Conservation (phyloP, 2,113 vertebrate genomes). For the Sprattus sprattus region DNA sequence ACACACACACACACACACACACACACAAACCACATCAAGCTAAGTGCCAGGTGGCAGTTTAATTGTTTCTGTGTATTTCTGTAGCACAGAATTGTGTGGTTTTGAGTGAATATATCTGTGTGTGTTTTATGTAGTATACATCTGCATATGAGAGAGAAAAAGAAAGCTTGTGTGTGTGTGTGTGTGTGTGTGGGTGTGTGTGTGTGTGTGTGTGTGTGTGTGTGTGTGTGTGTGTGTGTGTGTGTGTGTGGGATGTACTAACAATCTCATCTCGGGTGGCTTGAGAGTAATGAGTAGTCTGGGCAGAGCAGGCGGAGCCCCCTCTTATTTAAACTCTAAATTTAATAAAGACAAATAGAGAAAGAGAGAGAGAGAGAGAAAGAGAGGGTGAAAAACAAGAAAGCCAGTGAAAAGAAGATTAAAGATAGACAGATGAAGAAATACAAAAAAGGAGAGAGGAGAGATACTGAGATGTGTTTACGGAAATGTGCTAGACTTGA, state of each 20-base stretch:
- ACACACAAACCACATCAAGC: not conserved
- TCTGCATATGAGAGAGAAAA: not conserved
- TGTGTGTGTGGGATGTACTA: slow-evolving; percentile 1
- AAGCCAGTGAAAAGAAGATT: not conserved
- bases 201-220: not conserved
- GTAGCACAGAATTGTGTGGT: slow-evolving; percentile 15
- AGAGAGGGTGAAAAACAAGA: not conserved
- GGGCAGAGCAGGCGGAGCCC: slow-evolving; percentile 34
- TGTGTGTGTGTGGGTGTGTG: not conserved
- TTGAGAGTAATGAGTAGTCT: slow-evolving; percentile 47
- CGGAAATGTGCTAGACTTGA: too few species aligned
- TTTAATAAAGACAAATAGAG: slow-evolving; percentile 45
- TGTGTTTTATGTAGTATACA: not conserved
- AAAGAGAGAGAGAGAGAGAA: not conserved
- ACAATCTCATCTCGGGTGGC: slow-evolving; percentile 30
- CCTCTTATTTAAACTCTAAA: slow-evolving; percentile 47
- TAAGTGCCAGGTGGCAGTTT: slow-evolving; percentile 7
- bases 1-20: slow-evolving; percentile 1
- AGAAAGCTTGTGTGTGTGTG: not conserved
- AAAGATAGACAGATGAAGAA: not conserved
- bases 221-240: slow-evolving; percentile 32
- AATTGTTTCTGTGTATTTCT: slow-evolving; percentile 12
- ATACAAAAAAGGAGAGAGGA: not conserved
- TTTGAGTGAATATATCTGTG: not conserved
- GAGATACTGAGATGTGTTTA: not conserved